Percentiles rank a stretch among this genome's conserved stretches.
These are phyloP conservation scores for Cisticola juncidis DNA, from an alignment of 2,113 vertebrate genomes.

Conservation along the genomic window DNA sequence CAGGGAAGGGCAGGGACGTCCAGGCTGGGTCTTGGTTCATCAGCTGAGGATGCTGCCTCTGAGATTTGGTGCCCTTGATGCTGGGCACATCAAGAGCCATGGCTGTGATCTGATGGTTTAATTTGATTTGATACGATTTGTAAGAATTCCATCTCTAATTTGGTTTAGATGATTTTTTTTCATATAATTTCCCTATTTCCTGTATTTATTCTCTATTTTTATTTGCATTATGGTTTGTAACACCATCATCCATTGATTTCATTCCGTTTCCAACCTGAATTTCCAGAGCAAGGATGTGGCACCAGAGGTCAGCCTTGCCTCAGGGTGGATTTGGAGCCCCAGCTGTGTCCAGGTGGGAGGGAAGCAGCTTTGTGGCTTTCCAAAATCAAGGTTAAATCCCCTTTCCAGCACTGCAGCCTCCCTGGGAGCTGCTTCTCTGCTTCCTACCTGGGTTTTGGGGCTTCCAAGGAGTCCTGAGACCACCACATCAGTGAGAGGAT, in stretches of 20 bases:
- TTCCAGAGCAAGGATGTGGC: background rate
- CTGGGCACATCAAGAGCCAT: background rate
- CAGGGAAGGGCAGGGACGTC: background rate
- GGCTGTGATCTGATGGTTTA: background rate
- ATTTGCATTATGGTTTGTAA: accelerated
- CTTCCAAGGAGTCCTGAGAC: background rate
- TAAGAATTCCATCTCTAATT: background rate
- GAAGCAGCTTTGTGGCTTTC: background rate
- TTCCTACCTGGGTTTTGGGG: background rate
- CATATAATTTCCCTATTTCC: background rate
- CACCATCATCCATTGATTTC: accelerated
- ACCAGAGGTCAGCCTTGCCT: constrained; percentile 15
- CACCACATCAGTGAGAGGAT: background rate
- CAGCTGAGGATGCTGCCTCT: background rate
- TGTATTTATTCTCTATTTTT: accelerated
- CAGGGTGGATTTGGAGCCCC: background rate
- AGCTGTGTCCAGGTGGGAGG: background rate
- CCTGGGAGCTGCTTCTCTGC: background rate
- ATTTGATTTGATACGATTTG: background rate
- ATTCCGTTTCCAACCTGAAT: accelerated
- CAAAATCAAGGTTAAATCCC: background rate
- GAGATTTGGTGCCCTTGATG: accelerated
- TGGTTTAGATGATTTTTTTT: background rate
- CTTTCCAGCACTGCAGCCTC: background rate
- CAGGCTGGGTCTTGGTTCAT: background rate